These are phyloP conservation scores for Orius insidiosus DNA, from an alignment of 1,140 invertebrate genomes.

Conservation along the genomic window DNA sequence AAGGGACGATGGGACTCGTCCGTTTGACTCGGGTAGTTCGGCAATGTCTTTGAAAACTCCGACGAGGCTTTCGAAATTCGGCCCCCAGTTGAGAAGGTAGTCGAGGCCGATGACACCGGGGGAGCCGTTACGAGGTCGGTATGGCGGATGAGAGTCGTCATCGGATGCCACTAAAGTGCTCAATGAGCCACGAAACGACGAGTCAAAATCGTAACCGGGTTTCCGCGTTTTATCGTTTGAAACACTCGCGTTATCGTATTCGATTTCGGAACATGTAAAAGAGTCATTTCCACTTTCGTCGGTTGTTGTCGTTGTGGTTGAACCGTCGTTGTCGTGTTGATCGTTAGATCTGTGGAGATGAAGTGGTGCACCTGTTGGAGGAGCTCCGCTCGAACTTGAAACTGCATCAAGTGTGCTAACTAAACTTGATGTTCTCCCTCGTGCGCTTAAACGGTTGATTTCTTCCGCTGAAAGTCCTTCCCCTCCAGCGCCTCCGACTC, in stretches of 20 bases:
- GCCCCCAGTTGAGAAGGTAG: constrained; percentile 87
- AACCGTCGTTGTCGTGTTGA: constrained; percentile 42
- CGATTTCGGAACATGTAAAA: constrained; percentile 95
- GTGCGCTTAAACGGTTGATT: constrained; percentile 70
- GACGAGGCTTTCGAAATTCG: constrained; percentile 85
- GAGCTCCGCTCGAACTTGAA: constrained; percentile 68
- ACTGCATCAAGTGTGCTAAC: constrained; percentile 85
- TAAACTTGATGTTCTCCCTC: constrained; percentile 69
- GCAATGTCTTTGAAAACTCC: constrained; percentile 94
- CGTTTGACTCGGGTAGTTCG: constrained; percentile 55
- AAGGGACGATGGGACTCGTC: constrained; percentile 18
- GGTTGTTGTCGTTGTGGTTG: constrained; percentile 49
- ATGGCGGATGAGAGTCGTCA: constrained; percentile 61
- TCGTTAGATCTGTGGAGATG: constrained; percentile 19
- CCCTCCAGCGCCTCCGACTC: constrained; percentile 39
- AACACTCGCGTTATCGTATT: constrained; percentile 80
- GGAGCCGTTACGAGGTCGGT: constrained; percentile 56
- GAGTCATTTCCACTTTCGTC: constrained; percentile 93
- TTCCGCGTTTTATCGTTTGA: constrained; percentile 30
- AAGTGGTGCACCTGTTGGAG: constrained; percentile 33
- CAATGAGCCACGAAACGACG: constrained; percentile 79
- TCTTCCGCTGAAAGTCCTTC: constrained; percentile 83
- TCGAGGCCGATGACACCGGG: constrained; percentile 71
- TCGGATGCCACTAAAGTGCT: constrained; percentile 84
- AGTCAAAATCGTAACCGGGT: constrained; percentile 65